phyloP scores from a whole-genome alignment of 2,888 invertebrate genomes.

The Strigamia maritima region DNA sequence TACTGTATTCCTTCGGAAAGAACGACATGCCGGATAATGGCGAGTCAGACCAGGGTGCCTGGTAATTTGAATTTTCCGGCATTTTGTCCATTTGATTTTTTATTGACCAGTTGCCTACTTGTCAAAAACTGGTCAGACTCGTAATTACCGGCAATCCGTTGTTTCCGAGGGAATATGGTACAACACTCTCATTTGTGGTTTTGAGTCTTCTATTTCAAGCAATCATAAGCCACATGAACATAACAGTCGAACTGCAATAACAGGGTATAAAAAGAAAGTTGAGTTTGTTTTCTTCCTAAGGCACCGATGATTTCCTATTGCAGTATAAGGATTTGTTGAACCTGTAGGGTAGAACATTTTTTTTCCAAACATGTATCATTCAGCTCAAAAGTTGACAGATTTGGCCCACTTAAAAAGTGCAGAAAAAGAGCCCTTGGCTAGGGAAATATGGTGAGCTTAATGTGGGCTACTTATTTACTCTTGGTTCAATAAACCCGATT shows the following conservation, averaged over 20 bases:
- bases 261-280: neutral
- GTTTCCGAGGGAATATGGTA: too few relatives aligned
- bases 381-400: conserved; percentile 13
- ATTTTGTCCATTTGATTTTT: too few relatives aligned
- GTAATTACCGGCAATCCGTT: too few relatives aligned
- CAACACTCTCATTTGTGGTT: neutral
- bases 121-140: too few relatives aligned
- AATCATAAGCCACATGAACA: neutral
- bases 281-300: neutral
- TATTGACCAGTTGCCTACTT: too few relatives aligned
- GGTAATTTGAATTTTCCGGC: too few relatives aligned
- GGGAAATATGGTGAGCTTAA: neutral
- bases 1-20: too few relatives aligned
- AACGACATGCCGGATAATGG: too few relatives aligned
- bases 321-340: neutral
- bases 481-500: neutral
- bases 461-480: neutral
- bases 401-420: neutral
- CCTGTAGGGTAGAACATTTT: neutral
- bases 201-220: neutral
- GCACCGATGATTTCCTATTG: neutral
- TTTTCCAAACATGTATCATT: neutral
- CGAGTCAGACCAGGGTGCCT: too few relatives aligned
- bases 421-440: neutral
- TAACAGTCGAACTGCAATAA: neutral